Evolutionary conservation across 2,797 vertebrate genomes (phyloP), one percentile per base, ranked within the genome.

Genomic region (Syngnathus rostellatus): DNA sequence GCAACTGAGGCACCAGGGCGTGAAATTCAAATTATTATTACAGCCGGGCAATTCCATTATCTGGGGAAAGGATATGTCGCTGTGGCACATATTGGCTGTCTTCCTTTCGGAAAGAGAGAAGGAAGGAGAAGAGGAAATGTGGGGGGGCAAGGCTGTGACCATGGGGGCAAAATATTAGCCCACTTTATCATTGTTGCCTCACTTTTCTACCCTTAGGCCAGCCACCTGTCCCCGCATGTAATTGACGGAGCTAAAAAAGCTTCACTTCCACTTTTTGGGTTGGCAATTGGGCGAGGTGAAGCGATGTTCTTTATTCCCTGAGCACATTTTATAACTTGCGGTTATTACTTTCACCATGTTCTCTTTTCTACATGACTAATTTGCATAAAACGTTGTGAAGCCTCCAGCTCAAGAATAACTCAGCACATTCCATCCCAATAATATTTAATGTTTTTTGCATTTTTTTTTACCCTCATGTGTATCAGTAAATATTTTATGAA

Each of bases 11-110:
- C 83, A 85, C 79, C 77, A 38, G 88, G 77, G 83, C 70, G 81
- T 91, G 89, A 90, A 91, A 91, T 92, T 92, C 83, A 89, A 89
- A 91, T 90, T 87, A 89, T 90, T 89, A 90, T 91, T 90, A 87
- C 82, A 90, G 86, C 76, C 81, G 80, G 81, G 82, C 88, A 87
- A 88, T 88, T 91, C 87, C 88, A 90, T 90, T 89, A 90, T 87
- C 82, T 79, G 78, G 83, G 77, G 84, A 83, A 83, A 87, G 88
- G 85, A 89, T 86, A 84, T 86, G 85, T 86, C 77, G 77, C 71
- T 84, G 82, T 75, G 80, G 82, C 81, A 79, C 70, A 85, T 85
- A 88, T 85, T 83, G 85, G 84, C 86, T 86, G 78, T 76, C 78
- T 86, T 88, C 76, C 70, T 79, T 82, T 78, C 68, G 71, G 82